Conservation (phyloP, 2,113 vertebrate genomes). For the Ia io region DNA sequence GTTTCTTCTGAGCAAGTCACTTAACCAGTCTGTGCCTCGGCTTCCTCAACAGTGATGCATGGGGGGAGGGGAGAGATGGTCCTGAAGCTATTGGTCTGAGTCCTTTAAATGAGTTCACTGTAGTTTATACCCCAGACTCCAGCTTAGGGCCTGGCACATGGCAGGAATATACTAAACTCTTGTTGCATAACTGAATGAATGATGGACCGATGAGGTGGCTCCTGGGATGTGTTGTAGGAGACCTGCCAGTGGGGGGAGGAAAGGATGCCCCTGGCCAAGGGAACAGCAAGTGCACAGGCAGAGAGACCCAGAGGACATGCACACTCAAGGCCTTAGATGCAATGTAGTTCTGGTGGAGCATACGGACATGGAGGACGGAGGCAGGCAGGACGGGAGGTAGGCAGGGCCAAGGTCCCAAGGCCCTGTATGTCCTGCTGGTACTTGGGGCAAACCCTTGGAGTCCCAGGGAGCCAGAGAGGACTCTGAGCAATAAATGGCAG, state of each 20-base stretch:
- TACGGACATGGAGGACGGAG: too few species aligned
- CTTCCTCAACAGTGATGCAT: not conserved
- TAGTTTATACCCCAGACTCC: not conserved
- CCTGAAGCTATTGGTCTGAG: not conserved
- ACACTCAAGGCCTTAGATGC: not conserved
- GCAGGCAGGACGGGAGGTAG: not conserved
- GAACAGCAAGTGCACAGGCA: not conserved
- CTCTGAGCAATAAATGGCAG: not conserved
- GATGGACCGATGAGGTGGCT: not conserved
- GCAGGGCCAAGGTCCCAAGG: not conserved
- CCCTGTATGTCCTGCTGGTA: not conserved
- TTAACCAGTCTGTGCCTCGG: not conserved
- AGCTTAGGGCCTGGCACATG: not conserved
- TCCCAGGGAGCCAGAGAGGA: not conserved
- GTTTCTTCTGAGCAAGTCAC: not conserved
- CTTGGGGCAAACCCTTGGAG: not conserved
- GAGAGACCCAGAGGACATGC: rapidly evolving
- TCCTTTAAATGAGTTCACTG: not conserved
- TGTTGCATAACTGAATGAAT: not conserved
- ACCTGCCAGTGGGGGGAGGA: not conserved
- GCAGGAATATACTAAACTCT: not conserved
- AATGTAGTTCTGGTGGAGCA: too few species aligned
- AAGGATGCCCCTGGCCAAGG: not conserved
- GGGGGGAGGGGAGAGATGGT: not conserved
- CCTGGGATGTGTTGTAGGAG: not conserved